Conservation (phyloP, 2,113 vertebrate genomes). For the Oxyura jamaicensis region DNA sequence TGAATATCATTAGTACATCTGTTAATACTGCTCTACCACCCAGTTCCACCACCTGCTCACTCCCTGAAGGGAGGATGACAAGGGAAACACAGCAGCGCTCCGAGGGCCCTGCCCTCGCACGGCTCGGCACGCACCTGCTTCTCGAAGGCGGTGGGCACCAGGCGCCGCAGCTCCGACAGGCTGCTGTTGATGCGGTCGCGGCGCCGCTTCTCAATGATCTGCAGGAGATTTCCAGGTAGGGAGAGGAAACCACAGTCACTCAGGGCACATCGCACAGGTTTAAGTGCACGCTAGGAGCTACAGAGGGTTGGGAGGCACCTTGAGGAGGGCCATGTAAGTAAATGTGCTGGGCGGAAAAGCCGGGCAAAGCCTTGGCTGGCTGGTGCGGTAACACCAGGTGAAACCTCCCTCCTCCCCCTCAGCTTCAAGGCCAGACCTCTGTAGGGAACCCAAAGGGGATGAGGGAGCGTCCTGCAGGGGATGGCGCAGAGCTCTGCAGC, state of each 20-base stretch:
- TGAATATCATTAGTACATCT: not conserved
- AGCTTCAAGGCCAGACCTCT: not conserved
- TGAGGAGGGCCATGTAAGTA: fast-evolving
- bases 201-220: conserved; percentile 96
- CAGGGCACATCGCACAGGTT: fast-evolving
- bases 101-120: not conserved
- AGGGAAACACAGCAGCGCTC: not conserved
- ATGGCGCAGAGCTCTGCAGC: fast-evolving
- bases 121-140: conserved; percentile 82
- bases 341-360: not conserved
- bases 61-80: not conserved
- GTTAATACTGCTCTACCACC: not conserved
- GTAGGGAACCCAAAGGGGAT: not conserved
- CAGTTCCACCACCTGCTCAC: conserved; percentile 4
- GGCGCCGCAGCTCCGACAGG: conserved; percentile 89
- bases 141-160: conserved; percentile 93
- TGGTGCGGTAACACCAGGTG: not conserved
- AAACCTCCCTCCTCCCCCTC: not conserved
- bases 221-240: not conserved
- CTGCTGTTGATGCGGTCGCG: conserved; percentile 96
- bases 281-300: not conserved
- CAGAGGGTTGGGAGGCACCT: not conserved
- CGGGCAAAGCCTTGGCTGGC: not conserved
- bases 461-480: not conserved
- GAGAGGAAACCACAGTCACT: not conserved